Conservation (phyloP, 2,113 vertebrate species). For the Lycocorax pyrrhopterus region DNA sequence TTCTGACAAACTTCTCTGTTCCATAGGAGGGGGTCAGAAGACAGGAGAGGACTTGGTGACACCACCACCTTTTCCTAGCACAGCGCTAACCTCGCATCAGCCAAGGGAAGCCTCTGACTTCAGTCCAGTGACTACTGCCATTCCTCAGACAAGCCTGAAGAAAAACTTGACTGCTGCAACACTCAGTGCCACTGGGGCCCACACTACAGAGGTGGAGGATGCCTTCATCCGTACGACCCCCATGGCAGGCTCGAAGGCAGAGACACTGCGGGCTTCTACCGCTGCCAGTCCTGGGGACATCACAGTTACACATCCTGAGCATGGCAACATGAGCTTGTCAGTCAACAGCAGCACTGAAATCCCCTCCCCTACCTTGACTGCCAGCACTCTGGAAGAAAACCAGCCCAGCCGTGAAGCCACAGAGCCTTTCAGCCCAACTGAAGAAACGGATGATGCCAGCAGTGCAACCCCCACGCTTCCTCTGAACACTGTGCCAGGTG, state of each 20-base stretch:
- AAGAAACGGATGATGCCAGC: neutral
- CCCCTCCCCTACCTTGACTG: neutral
- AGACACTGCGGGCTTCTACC: neutral
- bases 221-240: neutral
- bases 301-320: neutral
- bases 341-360: constrained; percentile 10
- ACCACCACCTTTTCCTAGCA: neutral
- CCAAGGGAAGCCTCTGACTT: neutral
- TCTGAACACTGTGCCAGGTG: neutral
- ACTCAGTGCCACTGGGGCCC: neutral
- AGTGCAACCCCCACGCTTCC: neutral
- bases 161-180: neutral
- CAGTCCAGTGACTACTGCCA: neutral
- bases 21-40: constrained; percentile 18
- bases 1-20: neutral
- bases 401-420: neutral
- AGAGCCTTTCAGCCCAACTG: neutral
- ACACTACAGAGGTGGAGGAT: neutral
- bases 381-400: neutral
- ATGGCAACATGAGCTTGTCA: neutral
- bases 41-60: neutral
- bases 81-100: neutral
- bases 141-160: neutral
- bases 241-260: neutral
- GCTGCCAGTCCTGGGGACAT: neutral